Percentiles rank a stretch among this genome's conserved stretches.
phyloP scores from a whole-genome alignment of 2,113 vertebrate species.

The Ceyx margarethae region DNA sequence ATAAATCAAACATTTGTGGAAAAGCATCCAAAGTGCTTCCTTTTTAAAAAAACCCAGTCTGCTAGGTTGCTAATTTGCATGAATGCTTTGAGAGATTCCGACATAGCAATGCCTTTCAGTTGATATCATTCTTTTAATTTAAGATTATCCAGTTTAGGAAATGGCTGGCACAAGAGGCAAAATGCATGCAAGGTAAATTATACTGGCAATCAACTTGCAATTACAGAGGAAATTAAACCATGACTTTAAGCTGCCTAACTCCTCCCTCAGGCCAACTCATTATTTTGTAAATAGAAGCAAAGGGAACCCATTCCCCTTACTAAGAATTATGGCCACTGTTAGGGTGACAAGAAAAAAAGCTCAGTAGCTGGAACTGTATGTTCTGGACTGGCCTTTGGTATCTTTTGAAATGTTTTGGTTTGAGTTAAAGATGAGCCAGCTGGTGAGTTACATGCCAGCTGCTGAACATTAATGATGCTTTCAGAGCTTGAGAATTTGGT shows the following conservation, averaged over 20 bases:
- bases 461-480: background rate
- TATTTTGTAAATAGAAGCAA: slow-evolving; percentile 57
- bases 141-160: slow-evolving; percentile 68
- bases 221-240: slow-evolving; percentile 76
- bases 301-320: slow-evolving; percentile 1
- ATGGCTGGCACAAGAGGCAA: slow-evolving; percentile 45
- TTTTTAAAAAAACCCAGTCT: background rate
- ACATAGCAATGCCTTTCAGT: background rate
- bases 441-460: background rate
- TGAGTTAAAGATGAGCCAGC: background rate
- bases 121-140: slow-evolving; percentile 70
- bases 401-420: background rate
- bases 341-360: background rate
- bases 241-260: slow-evolving; percentile 60
- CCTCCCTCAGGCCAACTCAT: slow-evolving; percentile 61
- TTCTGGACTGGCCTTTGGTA: background rate
- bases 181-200: slow-evolving; percentile 59
- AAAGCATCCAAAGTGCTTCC: background rate
- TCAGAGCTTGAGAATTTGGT: background rate
- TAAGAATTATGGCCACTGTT: slow-evolving; percentile 49
- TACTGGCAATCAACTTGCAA: slow-evolving; percentile 69
- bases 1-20: slow-evolving; percentile 19
- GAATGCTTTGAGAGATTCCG: slow-evolving; percentile 37
- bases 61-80: slow-evolving; percentile 27
- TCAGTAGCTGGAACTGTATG: background rate